Conservation (phyloP, 2,113 vertebrate species). For the Semnornis frantzii region DNA sequence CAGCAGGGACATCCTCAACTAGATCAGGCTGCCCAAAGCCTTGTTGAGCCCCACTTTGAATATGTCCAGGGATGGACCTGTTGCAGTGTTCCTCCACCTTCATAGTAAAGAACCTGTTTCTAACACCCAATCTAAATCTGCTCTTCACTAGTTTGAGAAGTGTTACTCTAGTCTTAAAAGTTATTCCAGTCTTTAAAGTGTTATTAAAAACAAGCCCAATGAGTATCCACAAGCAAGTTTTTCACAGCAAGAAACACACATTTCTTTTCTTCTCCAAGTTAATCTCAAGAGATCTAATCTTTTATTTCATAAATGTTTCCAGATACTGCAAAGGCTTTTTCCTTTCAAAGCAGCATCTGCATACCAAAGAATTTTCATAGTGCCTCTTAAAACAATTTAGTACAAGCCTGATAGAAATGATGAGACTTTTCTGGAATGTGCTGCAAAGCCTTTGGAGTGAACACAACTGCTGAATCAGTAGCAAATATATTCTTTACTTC, state of each 20-base stretch:
- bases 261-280: not conserved
- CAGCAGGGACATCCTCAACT: too few species aligned
- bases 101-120: too few species aligned
- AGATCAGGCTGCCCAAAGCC: too few species aligned
- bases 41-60: too few species aligned
- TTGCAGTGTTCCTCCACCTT: too few species aligned
- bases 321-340: conserved; percentile 14
- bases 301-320: conserved; percentile 6
- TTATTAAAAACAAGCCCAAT: not conserved
- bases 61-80: too few species aligned
- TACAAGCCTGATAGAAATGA: not conserved
- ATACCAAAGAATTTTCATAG: conserved; percentile 23
- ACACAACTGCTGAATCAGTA: conserved; percentile 7
- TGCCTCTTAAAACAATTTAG: not conserved
- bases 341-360: conserved; percentile 23
- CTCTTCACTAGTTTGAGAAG: too few species aligned
- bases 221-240: not conserved
- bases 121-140: too few species aligned
- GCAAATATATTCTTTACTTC: conserved; percentile 12
- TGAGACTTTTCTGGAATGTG: not conserved
- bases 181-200: not conserved
- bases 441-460: conserved; percentile 7
- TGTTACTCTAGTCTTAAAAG: too few species aligned
- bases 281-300: conserved; percentile 17
- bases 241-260: not conserved